These are phyloP conservation scores for Actinemys pallida DNA, from an alignment of 2,113 vertebrate species.

Conservation along the genomic window DNA sequence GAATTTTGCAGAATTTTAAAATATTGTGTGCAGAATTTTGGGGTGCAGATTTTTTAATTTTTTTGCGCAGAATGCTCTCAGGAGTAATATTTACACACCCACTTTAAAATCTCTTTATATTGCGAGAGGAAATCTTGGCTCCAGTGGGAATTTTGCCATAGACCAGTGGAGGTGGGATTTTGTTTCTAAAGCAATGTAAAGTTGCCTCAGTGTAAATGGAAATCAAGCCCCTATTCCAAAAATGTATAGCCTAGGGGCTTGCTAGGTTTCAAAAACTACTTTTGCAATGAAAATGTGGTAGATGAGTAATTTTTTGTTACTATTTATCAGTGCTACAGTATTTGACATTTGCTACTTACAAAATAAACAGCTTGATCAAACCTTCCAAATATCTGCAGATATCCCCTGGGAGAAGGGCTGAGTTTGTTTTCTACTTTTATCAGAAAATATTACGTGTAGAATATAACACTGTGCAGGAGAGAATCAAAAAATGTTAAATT, in stretches of 20 bases:
- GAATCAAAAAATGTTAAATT: slow-evolving; percentile 49
- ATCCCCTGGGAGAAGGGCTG: neutral
- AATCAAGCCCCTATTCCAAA: slow-evolving; percentile 16
- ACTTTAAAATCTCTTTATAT: slow-evolving; percentile 64
- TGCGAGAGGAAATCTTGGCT: slow-evolving; percentile 43
- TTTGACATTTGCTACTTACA: neutral
- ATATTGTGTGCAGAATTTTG: no score
- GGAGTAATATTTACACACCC: slow-evolving; percentile 32
- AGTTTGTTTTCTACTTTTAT: neutral
- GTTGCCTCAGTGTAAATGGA: neutral
- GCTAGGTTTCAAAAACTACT: neutral
- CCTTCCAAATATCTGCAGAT: neutral
- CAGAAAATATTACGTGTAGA: neutral
- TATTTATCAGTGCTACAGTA: fast-evolving
- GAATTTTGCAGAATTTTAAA: no score
- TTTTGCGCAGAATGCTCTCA: no score
- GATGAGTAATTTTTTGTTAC: fast-evolving
- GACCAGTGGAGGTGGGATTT: slow-evolving; percentile 31
- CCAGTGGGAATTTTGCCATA: slow-evolving; percentile 42
- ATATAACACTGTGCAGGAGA: slow-evolving; percentile 1
- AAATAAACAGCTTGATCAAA: neutral
- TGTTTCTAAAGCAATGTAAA: neutral
- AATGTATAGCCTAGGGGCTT: neutral
- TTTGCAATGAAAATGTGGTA: neutral
- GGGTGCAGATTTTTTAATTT: no score